These are phyloP conservation scores for Galleria mellonella DNA, from an alignment of 1,140 invertebrate species.

Conservation along the genomic window DNA sequence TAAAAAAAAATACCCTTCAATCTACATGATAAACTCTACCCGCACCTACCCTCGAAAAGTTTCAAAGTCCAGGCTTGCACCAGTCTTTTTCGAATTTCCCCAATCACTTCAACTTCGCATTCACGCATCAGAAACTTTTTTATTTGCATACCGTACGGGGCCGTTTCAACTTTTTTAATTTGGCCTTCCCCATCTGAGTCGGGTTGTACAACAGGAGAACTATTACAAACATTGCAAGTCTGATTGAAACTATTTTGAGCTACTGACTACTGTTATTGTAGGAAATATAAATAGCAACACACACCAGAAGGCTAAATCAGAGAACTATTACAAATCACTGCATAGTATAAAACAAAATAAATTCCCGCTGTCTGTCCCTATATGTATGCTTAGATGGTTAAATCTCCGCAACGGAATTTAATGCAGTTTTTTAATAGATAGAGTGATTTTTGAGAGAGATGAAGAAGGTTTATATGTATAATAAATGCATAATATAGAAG, in stretches of 20 bases:
- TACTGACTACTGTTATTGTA: background rate
- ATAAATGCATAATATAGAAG: too few relatives aligned
- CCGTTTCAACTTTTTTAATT: slow-evolving; percentile 55
- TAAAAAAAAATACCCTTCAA: background rate
- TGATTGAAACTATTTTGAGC: slow-evolving; percentile 5
- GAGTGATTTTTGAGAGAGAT: too few relatives aligned
- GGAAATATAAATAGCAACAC: too few relatives aligned
- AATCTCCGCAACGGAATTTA: too few relatives aligned
- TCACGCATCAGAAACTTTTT: slow-evolving; percentile 10
- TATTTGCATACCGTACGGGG: slow-evolving; percentile 20
- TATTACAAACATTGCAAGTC: slow-evolving; percentile 9
- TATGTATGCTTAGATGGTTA: too few relatives aligned
- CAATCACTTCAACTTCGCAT: slow-evolving; percentile 1
- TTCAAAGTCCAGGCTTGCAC: too few relatives aligned
- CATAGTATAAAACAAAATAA: too few relatives aligned
- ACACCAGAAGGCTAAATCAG: too few relatives aligned
- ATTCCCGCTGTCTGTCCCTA: too few relatives aligned
- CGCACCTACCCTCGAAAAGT: background rate
- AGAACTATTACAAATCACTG: too few relatives aligned
- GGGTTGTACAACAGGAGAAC: background rate
- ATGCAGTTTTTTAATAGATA: too few relatives aligned
- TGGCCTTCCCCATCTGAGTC: slow-evolving; percentile 17
- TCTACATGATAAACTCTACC: slow-evolving; percentile 3
- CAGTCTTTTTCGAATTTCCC: background rate
- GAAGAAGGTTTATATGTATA: too few relatives aligned